Evolutionary conservation across 2,888 invertebrate genomes (phyloP).

Genomic region (Leptinotarsa tumamoca): DNA sequence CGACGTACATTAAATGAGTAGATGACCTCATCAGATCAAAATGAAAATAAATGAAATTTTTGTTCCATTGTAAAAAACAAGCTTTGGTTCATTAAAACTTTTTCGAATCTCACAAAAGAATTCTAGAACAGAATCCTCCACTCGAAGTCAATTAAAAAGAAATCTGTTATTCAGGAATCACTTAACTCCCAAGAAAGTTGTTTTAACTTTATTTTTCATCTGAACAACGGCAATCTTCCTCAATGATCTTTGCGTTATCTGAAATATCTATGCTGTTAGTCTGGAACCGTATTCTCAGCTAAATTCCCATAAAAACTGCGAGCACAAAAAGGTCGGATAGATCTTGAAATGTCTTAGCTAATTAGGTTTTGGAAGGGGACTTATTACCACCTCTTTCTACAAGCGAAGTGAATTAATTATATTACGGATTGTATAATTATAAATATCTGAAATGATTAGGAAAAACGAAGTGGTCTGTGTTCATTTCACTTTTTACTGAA

Average conservation of each 20-base stretch:
- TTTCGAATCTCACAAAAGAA: slow-evolving; percentile 1
- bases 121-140: background rate
- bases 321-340: slow-evolving; percentile 20
- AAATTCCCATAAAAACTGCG: slow-evolving; percentile 15
- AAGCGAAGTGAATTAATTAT: background rate
- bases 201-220: slow-evolving; percentile 22
- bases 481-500: background rate
- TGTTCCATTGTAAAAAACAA: background rate
- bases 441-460: background rate
- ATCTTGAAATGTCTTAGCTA: slow-evolving; percentile 21
- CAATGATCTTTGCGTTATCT: slow-evolving; percentile 25
- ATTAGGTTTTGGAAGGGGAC: slow-evolving; percentile 25
- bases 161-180: slow-evolving; percentile 24
- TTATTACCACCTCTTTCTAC: background rate
- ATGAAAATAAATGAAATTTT: background rate
- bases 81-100: background rate
- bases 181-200: slow-evolving; percentile 5
- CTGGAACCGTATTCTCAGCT: slow-evolving; percentile 20
- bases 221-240: slow-evolving; percentile 16
- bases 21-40: background rate
- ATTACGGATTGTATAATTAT: background rate
- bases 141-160: slow-evolving; percentile 13
- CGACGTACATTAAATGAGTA: too few species aligned
- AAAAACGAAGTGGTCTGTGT: background rate
- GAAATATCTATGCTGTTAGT: slow-evolving; percentile 14